Conservation (phyloP, 2,797 vertebrate species). For the Bradypodion pumilum region DNA sequence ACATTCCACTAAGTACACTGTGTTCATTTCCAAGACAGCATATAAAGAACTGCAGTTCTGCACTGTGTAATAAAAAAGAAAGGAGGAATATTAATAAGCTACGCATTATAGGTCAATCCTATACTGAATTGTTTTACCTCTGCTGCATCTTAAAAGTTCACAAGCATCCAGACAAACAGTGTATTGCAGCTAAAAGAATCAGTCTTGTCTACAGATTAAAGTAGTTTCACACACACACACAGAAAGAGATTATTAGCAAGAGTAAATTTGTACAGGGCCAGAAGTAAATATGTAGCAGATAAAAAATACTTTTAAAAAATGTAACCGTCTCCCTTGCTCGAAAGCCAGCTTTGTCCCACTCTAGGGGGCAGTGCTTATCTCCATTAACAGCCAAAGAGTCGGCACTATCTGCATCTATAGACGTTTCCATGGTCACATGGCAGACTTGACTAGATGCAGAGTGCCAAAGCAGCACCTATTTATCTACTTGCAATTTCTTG, state of each 20-base stretch:
- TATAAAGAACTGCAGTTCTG: background rate
- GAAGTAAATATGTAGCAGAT: background rate
- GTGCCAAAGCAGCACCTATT: too few relatives aligned
- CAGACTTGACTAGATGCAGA: too few relatives aligned
- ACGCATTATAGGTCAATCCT: background rate
- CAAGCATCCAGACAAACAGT: background rate
- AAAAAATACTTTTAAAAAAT: background rate
- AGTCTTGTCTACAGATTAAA: background rate
- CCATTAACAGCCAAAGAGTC: too few relatives aligned
- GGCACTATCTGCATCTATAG: too few relatives aligned
- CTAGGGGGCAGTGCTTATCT: too few relatives aligned
- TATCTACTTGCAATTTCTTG: too few relatives aligned
- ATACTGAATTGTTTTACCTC: background rate
- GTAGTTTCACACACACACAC: too few relatives aligned
- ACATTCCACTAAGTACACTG: background rate
- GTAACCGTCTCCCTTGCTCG: too few relatives aligned
- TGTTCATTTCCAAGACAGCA: too few relatives aligned
- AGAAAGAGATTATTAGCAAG: background rate
- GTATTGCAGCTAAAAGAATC: background rate
- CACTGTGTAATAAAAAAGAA: background rate
- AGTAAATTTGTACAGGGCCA: background rate
- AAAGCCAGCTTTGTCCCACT: too few relatives aligned
- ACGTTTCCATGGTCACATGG: too few relatives aligned
- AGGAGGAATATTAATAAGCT: background rate
- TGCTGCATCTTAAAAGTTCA: background rate